A percentile compares a stretch with the other conserved stretches of the same genome.
phyloP scores from a whole-genome alignment of 2,113 vertebrate genomes.

The Cyprinodon variegatus region DNA sequence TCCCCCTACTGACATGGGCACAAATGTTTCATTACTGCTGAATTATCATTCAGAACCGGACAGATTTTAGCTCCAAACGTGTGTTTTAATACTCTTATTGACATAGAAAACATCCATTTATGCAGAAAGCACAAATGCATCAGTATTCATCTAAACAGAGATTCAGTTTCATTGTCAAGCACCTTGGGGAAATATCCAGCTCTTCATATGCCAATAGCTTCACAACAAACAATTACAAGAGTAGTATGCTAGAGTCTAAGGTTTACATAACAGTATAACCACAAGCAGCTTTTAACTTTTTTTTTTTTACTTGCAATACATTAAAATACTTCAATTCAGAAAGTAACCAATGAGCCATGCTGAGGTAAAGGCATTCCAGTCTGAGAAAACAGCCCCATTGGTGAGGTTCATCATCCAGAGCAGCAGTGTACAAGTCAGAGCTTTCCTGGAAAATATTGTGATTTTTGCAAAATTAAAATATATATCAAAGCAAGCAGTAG shows the following conservation, averaged over 20 bases:
- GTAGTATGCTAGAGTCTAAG: background rate
- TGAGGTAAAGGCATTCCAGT: constrained; percentile 22
- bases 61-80: background rate
- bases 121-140: background rate
- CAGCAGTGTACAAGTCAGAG: constrained; percentile 41
- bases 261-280: background rate
- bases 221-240: background rate
- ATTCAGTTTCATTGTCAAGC: background rate
- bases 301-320: constrained; percentile 9
- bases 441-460: constrained; percentile 38
- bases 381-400: constrained; percentile 21
- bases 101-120: background rate
- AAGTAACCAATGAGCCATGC: constrained; percentile 30
- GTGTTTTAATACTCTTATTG: background rate
- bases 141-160: background rate
- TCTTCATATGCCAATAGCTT: background rate
- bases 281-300: background rate
- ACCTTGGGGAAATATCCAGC: background rate
- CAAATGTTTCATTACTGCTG: background rate
- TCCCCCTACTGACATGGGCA: background rate
- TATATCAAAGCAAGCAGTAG: constrained; percentile 15
- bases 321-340: constrained; percentile 10
- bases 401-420: constrained; percentile 39
- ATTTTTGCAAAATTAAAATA: constrained; percentile 23
- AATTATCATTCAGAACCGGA: background rate